Conservation (phyloP, 2,113 vertebrate genomes). For the Tupaia chinensis region DNA sequence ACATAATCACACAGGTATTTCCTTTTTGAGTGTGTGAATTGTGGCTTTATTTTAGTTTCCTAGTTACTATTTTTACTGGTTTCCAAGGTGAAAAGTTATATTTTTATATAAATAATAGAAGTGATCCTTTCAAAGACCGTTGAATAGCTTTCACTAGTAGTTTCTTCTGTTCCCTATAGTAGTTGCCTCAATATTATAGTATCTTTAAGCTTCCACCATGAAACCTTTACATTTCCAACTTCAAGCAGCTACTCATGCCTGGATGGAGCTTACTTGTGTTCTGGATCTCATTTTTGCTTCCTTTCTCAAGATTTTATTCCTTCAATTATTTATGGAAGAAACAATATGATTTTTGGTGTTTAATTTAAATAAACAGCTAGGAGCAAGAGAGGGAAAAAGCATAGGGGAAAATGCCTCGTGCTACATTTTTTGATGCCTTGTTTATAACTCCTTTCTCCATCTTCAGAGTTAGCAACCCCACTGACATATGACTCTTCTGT, state of each 20-base stretch:
- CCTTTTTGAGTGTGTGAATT: not conserved
- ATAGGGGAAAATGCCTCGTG: not conserved
- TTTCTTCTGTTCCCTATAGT: not conserved
- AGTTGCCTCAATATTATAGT: not conserved
- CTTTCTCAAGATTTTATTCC: not conserved
- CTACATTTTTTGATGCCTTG: not conserved
- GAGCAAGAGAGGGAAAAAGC: not conserved
- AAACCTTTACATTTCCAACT: not conserved
- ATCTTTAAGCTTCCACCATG: not conserved
- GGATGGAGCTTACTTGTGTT: not conserved
- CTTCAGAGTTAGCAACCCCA: not conserved
- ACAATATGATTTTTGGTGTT: not conserved
- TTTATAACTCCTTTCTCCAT: not conserved
- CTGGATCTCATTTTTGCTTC: not conserved
- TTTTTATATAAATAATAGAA: conserved; percentile 30
- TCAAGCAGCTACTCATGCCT: not conserved
- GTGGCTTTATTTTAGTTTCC: not conserved
- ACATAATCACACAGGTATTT: not conserved
- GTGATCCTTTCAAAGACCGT: not conserved
- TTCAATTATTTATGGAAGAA: not conserved
- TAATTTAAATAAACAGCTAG: not conserved
- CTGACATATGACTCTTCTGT: not conserved
- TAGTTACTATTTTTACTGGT: not conserved
- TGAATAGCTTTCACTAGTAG: not conserved
- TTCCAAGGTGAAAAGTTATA: not conserved